phyloP scores from a whole-genome alignment of 2,113 vertebrate species.

The Progne subis region DNA sequence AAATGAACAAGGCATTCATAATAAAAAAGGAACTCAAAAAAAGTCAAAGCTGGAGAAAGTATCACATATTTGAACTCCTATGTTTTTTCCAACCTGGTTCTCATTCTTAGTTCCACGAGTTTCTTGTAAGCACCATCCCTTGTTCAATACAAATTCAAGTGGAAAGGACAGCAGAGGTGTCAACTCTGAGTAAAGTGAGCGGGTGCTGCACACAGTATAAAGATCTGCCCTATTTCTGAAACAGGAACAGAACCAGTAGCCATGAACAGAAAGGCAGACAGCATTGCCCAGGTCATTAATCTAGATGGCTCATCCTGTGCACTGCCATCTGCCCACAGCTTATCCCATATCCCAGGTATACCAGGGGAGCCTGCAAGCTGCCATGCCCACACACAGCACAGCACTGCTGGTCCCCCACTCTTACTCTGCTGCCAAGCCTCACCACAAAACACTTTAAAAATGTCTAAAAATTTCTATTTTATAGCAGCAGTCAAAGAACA shows the following conservation, averaged over 20 bases:
- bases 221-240: slow-evolving; percentile 2
- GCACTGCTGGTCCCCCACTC: background rate
- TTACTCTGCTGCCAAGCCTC: background rate
- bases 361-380: background rate
- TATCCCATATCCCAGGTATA: background rate
- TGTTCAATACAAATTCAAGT: background rate
- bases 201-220: background rate
- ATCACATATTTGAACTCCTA: background rate
- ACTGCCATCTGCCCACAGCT: background rate
- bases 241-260: background rate
- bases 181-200: background rate
- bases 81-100: background rate
- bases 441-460: background rate
- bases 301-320: background rate
- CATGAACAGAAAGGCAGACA: background rate
- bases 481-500: background rate
- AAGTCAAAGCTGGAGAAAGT: slow-evolving; percentile 24
- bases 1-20: slow-evolving; percentile 63
- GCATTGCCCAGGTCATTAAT: background rate
- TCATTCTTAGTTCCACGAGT: background rate
- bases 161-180: background rate
- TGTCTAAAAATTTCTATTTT: background rate
- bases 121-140: background rate
- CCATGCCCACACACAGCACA: accelerated
- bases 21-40: slow-evolving; percentile 53